Percentiles rank a stretch among this genome's conserved stretches.
Evolutionary conservation across 1,140 invertebrate species (phyloP).

Genomic region (Cotesia typhae): DNA sequence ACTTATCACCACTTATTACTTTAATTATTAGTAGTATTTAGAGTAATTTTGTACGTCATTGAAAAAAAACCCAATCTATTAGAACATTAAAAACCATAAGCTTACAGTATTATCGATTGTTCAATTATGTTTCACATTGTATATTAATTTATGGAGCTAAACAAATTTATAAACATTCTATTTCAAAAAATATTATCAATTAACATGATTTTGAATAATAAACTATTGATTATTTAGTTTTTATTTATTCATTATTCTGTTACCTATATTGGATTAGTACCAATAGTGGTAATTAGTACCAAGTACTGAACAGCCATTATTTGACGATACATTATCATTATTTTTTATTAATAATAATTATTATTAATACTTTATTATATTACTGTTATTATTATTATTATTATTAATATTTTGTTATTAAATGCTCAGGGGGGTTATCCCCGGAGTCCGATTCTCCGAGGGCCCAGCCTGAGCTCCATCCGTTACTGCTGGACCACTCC

Average conservation of each 20-base stretch:
- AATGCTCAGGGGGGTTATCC: no score
- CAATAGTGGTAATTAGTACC: background rate
- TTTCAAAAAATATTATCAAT: constrained; percentile 2
- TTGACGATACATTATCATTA: constrained; percentile 5
- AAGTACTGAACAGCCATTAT: constrained; percentile 15
- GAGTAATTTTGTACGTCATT: constrained; percentile 19
- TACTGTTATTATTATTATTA: no score
- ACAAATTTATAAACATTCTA: constrained; percentile 5
- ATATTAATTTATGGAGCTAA: constrained; percentile 1
- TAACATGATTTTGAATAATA: no score
- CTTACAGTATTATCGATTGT: constrained; percentile 26
- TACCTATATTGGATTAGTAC: background rate
- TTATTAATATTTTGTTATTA: no score
- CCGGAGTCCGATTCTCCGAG: no score
- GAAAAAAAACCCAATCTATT: constrained; percentile 27
- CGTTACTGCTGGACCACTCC: no score
- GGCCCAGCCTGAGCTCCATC: no score
- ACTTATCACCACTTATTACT: background rate
- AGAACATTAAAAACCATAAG: constrained; percentile 22
- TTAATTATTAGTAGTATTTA: constrained; percentile 18
- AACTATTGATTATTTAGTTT: constrained; percentile 5
- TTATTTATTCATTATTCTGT: background rate
- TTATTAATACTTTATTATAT: no score
- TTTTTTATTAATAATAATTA: no score
- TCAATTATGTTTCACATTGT: constrained; percentile 24